Percentiles rank a stretch among this genome's conserved stretches.
Conservation (phyloP, 2,888 invertebrate genomes). For the Noctua janthe region DNA sequence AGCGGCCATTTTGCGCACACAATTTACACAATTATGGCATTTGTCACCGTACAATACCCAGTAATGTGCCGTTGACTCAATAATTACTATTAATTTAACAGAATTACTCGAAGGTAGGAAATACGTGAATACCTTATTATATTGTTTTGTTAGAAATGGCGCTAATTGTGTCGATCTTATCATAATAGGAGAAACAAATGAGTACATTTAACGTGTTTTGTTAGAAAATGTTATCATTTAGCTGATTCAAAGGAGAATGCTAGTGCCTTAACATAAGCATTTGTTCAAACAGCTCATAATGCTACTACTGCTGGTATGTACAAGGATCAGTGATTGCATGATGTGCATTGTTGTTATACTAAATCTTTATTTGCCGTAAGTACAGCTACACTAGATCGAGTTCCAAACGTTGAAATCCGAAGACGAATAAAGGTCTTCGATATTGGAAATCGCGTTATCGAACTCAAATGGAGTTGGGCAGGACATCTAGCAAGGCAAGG, state of each 20-base stretch:
- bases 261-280: neutral
- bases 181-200: neutral
- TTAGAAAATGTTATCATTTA: constrained; percentile 1
- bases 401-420: neutral
- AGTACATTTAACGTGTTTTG: neutral
- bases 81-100: constrained; percentile 21
- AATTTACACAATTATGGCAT: constrained; percentile 16
- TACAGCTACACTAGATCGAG: neutral
- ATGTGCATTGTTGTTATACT: neutral
- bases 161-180: constrained; percentile 2
- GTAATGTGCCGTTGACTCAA: constrained; percentile 32
- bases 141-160: constrained; percentile 16
- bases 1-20: constrained; percentile 24
- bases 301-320: neutral
- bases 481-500: neutral
- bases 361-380: neutral
- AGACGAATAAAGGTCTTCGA: neutral
- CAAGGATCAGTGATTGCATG: neutral
- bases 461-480: neutral
- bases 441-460: neutral
- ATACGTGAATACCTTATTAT: neutral
- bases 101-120: constrained; percentile 12
- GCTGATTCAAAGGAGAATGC: neutral
- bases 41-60: constrained; percentile 27
- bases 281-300: neutral